These are phyloP conservation scores for Serrognathus titanus DNA, from an alignment of 2,888 invertebrate species.

Conservation along the genomic window DNA sequence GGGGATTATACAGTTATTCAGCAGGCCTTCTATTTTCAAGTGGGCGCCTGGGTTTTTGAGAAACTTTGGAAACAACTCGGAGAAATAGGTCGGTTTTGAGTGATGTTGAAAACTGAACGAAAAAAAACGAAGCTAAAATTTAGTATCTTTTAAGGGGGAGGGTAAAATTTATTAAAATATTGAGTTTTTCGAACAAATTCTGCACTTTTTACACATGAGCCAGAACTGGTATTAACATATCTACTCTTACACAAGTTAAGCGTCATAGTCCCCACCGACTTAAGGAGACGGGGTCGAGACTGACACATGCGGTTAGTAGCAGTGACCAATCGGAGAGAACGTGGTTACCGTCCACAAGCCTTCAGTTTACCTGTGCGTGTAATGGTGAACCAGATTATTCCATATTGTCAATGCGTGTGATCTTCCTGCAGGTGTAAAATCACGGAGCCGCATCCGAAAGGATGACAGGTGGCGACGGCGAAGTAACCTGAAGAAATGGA, in stretches of 20 bases:
- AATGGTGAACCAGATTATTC: constrained; percentile 25
- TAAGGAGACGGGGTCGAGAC: constrained; percentile 15
- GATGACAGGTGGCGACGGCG: constrained; percentile 28
- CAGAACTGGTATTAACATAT: constrained; percentile 2
- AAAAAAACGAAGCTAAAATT: too few species aligned
- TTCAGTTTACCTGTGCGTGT: constrained; percentile 25
- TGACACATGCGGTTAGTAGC: constrained; percentile 24
- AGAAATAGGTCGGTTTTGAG: too few species aligned
- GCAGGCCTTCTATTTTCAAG: too few species aligned
- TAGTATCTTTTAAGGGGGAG: too few species aligned
- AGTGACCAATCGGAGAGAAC: constrained; percentile 28
- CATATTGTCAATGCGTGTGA: constrained; percentile 6
- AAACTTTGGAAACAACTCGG: too few species aligned
- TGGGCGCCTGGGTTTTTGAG: too few species aligned
- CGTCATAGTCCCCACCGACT: constrained; percentile 8
- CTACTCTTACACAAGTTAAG: constrained; percentile 2
- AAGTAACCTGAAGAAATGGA: constrained; percentile 27
- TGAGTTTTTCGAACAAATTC: neutral
- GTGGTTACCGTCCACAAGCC: constrained; percentile 14
- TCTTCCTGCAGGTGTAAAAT: constrained; percentile 3
- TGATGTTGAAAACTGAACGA: too few species aligned
- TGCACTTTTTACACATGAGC: constrained; percentile 7
- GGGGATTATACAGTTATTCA: too few species aligned
- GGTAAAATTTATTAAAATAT: too few species aligned
- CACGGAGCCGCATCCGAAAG: constrained; percentile 10